Evolutionary conservation across 2,113 vertebrate species (phyloP), one percentile per base, ranked within the genome.

Genomic region (Pionites leucogaster): DNA sequence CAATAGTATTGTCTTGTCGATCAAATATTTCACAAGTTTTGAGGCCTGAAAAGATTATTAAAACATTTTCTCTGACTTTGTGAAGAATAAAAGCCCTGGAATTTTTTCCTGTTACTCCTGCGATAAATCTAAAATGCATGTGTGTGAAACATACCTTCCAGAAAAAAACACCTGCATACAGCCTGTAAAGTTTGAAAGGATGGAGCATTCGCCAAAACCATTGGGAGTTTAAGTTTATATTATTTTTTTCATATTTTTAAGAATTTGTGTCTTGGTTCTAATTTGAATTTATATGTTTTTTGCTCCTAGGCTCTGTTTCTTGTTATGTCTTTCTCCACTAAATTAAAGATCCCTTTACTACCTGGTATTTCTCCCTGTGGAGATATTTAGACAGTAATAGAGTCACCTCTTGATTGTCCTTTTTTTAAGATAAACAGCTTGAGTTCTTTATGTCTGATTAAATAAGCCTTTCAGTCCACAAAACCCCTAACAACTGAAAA

Each of bases 321-420:
- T 92, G 22, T 83, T 94, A 92, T 75, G 65, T 53, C 57, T 84
- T 94, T 75, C 52, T 87, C 41, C 39, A 42, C 77, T 84, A 92
- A 92, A 95, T 94, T 92, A 92, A 92, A 75, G 57, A 93, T 84
- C 65, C 39, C 59, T 93, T 96, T 95, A 92, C 80, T 86, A 94
- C 68, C 76, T 86, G 44, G 10, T 94, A 94, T 88, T 94, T 91
- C 65, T 88, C 93, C 83, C 86, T 62, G 57, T 94, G 83, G 91
- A 94, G 86, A 62, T 65, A 92, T 93, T 95, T 90, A 93, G 47
- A 28, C 39, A 7, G 7, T 75, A 93, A 94, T 83, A 90, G 64
- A 94, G 76, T 88, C 82, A 95, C 88, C 76, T 92, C 72, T 75
- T 83, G 47, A 91, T 94, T 83, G 86, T 93, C 82, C 69, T 87